These are phyloP conservation scores for Columba livia DNA, from an alignment of 2,113 vertebrate genomes.

Conservation along the genomic window DNA sequence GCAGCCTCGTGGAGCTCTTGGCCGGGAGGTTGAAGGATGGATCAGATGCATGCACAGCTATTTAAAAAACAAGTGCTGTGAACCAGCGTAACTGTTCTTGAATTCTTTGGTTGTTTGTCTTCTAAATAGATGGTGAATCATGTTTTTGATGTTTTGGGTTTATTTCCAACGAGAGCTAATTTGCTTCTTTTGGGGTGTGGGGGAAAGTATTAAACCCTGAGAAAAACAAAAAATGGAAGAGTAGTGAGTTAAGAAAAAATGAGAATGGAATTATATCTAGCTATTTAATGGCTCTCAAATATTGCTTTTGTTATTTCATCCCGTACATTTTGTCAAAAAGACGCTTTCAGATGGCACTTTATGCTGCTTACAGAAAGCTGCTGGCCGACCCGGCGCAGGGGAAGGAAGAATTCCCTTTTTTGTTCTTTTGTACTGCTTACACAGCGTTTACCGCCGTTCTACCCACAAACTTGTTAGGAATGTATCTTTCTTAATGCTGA, in stretches of 20 bases:
- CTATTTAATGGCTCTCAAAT: neutral
- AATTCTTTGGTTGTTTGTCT: neutral
- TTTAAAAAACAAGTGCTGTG: neutral
- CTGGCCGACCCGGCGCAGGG: neutral
- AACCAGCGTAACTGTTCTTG: neutral
- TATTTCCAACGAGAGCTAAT: neutral
- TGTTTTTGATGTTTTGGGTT: neutral
- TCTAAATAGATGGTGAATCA: neutral
- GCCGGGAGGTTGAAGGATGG: neutral
- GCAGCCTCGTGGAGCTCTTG: neutral
- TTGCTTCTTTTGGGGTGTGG: neutral
- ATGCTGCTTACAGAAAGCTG: neutral
- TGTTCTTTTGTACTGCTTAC: neutral
- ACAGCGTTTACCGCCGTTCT: neutral
- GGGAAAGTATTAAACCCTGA: accelerated
- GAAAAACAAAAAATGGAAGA: neutral
- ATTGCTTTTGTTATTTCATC: neutral
- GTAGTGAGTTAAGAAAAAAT: neutral
- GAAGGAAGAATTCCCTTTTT: neutral
- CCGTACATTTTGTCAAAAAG: neutral
- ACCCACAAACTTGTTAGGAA: neutral
- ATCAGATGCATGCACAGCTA: neutral
- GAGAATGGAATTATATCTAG: neutral
- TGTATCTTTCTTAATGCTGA: neutral
- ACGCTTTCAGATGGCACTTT: neutral